Conservation (phyloP, 1,140 invertebrate species). For the Tetranychus cinnabarinus region DNA sequence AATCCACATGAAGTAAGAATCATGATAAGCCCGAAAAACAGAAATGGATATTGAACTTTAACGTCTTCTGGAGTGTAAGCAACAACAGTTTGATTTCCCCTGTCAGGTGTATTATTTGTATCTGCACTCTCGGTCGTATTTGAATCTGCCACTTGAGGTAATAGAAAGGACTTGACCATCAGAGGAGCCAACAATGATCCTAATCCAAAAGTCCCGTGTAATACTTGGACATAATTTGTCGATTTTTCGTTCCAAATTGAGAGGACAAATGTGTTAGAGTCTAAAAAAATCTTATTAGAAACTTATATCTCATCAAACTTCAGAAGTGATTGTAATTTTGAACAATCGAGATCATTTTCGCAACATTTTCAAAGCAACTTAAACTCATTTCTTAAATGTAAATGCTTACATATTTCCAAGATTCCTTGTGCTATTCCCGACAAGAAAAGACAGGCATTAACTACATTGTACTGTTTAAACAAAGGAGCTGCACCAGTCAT, state of each 20-base stretch:
- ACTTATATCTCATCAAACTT: neutral
- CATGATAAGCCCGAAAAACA: neutral
- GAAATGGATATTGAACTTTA: neutral
- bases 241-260: conserved; percentile 23
- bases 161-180: conserved; percentile 24
- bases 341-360: too few relatives aligned
- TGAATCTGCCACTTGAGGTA: neutral
- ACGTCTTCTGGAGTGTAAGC: neutral
- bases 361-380: too few relatives aligned
- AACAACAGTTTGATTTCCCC: neutral
- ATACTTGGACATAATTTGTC: conserved; percentile 26
- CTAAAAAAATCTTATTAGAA: neutral
- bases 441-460: neutral
- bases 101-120: too few relatives aligned
- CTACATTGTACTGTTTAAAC: neutral
- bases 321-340: too few relatives aligned
- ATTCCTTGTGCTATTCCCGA: neutral
- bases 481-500: neutral
- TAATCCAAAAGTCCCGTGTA: conserved; percentile 29
- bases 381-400: too few relatives aligned
- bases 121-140: too few relatives aligned
- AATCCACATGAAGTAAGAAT: neutral
- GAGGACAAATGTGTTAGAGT: conserved; percentile 21
- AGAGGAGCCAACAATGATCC: conserved; percentile 29
- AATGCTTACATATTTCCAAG: neutral